Conservation (phyloP, 2,888 invertebrate genomes). For the Elysia crispata region DNA sequence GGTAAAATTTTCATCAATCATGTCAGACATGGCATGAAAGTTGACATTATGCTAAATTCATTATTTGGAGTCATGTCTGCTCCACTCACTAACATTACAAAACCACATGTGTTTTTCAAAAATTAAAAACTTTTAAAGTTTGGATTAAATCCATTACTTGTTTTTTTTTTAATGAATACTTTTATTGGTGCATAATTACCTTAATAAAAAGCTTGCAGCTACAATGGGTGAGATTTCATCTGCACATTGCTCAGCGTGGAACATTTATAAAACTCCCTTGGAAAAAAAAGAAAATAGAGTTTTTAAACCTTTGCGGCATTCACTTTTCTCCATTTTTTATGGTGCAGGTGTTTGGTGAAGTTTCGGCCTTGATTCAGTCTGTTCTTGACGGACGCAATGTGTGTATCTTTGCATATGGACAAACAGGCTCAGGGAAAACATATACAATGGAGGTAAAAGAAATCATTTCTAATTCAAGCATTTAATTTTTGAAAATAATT, state of each 20-base stretch:
- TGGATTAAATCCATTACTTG: too few relatives aligned
- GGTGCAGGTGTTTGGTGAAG: constrained; percentile 73
- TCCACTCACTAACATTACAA: too few relatives aligned
- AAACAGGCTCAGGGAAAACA: constrained; percentile 76
- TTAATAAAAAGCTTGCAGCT: neutral
- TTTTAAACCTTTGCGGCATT: neutral
- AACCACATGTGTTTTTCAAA: too few relatives aligned
- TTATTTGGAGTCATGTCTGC: too few relatives aligned
- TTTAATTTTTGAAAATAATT: too few relatives aligned
- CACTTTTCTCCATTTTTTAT: neutral
- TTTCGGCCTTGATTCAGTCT: constrained; percentile 68
- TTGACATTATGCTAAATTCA: too few relatives aligned
- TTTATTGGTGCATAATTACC: neutral
- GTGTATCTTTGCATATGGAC: constrained; percentile 76
- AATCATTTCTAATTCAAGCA: too few relatives aligned
- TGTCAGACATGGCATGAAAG: neutral
- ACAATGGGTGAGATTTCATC: neutral
- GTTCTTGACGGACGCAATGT: constrained; percentile 74
- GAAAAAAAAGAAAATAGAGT: neutral
- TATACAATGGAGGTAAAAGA: constrained; percentile 73
- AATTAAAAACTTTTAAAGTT: too few relatives aligned
- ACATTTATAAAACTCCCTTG: too few relatives aligned
- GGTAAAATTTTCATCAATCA: neutral
- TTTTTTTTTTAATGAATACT: neutral
- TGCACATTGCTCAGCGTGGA: neutral